Evolutionary conservation across 2,113 vertebrate genomes (phyloP).

Genomic region (Nycticryphes semicollaris): DNA sequence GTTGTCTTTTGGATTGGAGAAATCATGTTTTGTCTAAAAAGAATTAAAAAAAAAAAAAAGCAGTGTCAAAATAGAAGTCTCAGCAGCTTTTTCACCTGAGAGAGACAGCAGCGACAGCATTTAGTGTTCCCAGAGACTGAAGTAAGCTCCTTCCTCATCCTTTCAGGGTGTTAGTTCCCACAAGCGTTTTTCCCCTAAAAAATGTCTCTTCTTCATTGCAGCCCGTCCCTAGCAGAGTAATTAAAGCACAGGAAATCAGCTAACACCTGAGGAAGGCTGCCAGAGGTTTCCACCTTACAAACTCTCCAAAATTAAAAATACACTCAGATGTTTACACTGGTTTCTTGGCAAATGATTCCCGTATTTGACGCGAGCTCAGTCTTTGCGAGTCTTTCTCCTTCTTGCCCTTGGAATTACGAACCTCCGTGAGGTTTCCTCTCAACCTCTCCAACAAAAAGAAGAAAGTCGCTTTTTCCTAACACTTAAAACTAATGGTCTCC

Average conservation of each 20-base stretch:
- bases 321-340: neutral
- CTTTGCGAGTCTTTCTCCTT: neutral
- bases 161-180: neutral
- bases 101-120: neutral
- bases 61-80: conserved; percentile 12
- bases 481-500: neutral
- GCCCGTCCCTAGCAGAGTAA: neutral
- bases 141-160: neutral
- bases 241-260: neutral
- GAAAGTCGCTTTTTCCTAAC: neutral
- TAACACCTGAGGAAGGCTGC: neutral
- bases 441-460: neutral
- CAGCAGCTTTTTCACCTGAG: neutral
- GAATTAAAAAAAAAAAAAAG: too few species aligned
- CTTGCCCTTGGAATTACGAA: neutral
- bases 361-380: neutral
- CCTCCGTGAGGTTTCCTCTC: neutral
- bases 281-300: neutral
- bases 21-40: conserved; percentile 6
- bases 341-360: neutral
- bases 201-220: neutral
- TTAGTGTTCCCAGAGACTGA: neutral
- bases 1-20: neutral
- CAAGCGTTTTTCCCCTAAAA: neutral
- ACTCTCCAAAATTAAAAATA: neutral